Evolutionary conservation across 2,797 vertebrate species (phyloP), one percentile per base, ranked within the genome.

Genomic region (Peromyscus nudipes): DNA sequence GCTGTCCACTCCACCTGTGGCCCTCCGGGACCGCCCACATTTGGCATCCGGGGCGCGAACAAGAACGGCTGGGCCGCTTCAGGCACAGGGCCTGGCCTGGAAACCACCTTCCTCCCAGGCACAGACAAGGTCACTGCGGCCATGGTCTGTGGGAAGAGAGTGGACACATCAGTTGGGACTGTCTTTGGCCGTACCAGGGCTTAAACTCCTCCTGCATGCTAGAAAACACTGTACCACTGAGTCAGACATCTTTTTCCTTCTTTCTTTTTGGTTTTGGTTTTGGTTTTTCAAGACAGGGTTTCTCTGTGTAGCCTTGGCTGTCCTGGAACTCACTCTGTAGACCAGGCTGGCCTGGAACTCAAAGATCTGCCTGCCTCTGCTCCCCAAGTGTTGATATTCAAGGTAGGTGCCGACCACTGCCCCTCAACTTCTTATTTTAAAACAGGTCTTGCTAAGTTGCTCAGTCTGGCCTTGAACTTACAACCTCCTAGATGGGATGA

Each of bases 1-100:
- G 99, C 99, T 0, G 99, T 99, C 99, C 99, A 99, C 97, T 99
- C 99, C 19, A 99, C 99, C 97, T 99, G 97, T 8, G 97, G 97
- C 46, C 97, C n/a, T 85, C 97, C 0, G 83, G 82, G 23, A 0
- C 65, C 34, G 0, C 93, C 88, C 16, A 25, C 3, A 1, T 83
- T 76, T 0, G 96, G 60, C 4, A 57, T 62, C 0, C 46, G 90
- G 4, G 96, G 94, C 0, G 96, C 16, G 5, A 96, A 97, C 69
- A 98, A 92, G 86, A 88, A 98, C 0, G 96, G n/a, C 89, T 98
- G 96, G 9, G 96, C 96, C 0, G 97, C 95, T 92, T 98, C 96
- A 0, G 97, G 97, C 79, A 97, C 97, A 0, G 97, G 96, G 64
- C 90, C 92, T 0, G 97, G 80, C 92, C 83, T 92, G 86, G 93